phyloP scores from a whole-genome alignment of 2,888 invertebrate genomes.

The Plagodis dolabraria region DNA sequence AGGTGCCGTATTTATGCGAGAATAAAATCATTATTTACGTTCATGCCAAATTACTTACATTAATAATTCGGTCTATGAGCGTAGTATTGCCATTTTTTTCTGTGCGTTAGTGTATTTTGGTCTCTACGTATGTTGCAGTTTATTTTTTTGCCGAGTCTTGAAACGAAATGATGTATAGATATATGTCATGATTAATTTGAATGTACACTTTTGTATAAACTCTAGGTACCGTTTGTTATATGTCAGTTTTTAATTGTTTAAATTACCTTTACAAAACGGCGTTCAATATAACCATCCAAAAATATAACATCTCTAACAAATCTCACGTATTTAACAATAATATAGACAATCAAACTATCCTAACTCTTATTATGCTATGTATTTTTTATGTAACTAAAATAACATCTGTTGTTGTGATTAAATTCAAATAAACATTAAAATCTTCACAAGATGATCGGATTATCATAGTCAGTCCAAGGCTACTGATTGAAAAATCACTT shows the following conservation, averaged over 20 bases:
- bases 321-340: no score
- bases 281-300: not conserved
- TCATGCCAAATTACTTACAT: conserved; percentile 73
- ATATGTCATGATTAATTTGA: conserved; percentile 39
- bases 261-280: not conserved
- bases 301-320: no score
- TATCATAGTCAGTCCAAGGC: conserved; percentile 19
- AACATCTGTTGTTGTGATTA: conserved; percentile 14
- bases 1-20: conserved; percentile 76
- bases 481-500: conserved; percentile 19
- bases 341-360: no score
- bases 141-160: not conserved
- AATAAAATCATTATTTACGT: conserved; percentile 80
- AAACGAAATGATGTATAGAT: no score
- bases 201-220: conserved; percentile 18
- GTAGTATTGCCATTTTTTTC: conserved; percentile 44
- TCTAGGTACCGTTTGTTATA: not conserved
- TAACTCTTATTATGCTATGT: no score
- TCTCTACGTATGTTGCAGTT: not conserved
- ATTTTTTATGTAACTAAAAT: not conserved
- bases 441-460: conserved; percentile 1
- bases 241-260: not conserved
- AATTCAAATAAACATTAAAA: conserved; percentile 15
- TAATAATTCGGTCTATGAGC: conserved; percentile 54
- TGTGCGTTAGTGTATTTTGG: not conserved